phyloP scores from a whole-genome alignment of 1,140 invertebrate genomes.

The Elymnias hypermnestra region DNA sequence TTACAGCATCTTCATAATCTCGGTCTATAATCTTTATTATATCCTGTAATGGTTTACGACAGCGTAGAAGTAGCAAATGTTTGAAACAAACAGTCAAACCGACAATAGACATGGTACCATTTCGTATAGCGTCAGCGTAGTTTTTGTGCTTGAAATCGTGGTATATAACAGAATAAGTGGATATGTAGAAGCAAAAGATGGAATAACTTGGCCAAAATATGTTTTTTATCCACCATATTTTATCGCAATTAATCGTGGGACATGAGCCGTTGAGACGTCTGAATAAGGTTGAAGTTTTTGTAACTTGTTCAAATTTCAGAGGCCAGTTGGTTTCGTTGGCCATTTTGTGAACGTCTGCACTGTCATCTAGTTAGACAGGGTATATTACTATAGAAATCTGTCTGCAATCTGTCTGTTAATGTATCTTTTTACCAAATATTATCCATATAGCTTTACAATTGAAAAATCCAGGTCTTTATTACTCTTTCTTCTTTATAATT shows the following conservation, averaged over 20 bases:
- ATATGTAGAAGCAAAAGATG: slow-evolving; percentile 14
- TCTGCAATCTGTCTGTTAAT: too few species aligned
- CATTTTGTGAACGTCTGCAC: neutral
- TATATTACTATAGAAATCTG: neutral
- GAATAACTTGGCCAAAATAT: slow-evolving; percentile 14
- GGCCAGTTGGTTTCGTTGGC: neutral
- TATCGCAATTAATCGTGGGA: neutral
- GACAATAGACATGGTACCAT: slow-evolving; percentile 32
- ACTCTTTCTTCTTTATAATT: too few species aligned
- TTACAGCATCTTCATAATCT: slow-evolving; percentile 20
- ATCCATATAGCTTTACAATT: too few species aligned
- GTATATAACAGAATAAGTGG: slow-evolving; percentile 29
- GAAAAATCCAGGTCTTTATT: too few species aligned
- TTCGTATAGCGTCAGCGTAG: slow-evolving; percentile 37
- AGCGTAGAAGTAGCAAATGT: slow-evolving; percentile 21
- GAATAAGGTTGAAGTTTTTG: neutral
- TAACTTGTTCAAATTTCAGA: neutral
- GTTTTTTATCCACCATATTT: slow-evolving; percentile 25
- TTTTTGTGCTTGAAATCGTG: slow-evolving; percentile 27
- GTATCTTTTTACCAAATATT: too few species aligned
- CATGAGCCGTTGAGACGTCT: neutral
- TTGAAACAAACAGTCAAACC: slow-evolving; percentile 30
- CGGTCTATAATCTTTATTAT: slow-evolving; percentile 27
- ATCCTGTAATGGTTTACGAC: slow-evolving; percentile 11
- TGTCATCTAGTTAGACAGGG: neutral